Conservation (phyloP, 2,113 vertebrate genomes). For the Mugil cephalus region DNA sequence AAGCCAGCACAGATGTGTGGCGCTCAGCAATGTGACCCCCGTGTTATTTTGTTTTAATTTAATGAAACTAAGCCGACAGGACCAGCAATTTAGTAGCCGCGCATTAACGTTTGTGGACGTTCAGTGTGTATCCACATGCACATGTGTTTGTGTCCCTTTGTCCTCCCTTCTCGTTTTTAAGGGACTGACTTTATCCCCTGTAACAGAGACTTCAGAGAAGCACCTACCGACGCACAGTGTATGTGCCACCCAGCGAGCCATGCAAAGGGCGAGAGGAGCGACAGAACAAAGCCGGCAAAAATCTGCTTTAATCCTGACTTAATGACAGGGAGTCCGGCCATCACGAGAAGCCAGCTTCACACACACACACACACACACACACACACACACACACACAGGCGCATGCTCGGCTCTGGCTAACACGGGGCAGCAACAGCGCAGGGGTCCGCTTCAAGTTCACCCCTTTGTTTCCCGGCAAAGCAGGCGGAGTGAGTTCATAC, state of each 20-base stretch:
- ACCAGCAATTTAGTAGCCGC: slow-evolving; percentile 6
- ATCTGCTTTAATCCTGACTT: slow-evolving; percentile 67
- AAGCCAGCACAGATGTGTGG: slow-evolving; percentile 38
- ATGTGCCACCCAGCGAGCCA: slow-evolving; percentile 42
- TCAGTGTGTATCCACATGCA: slow-evolving; percentile 7
- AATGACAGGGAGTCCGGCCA: slow-evolving; percentile 42
- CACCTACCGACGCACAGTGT: slow-evolving; percentile 19
- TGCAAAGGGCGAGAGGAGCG: slow-evolving; percentile 25
- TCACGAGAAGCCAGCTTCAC: slow-evolving; percentile 27
- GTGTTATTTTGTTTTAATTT: slow-evolving; percentile 30
- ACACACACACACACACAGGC: slow-evolving; percentile 18
- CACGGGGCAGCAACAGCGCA: slow-evolving; percentile 22
- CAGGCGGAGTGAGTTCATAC: slow-evolving; percentile 42
- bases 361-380: slow-evolving; percentile 1
- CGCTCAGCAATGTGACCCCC: slow-evolving; percentile 43
- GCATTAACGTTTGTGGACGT: neutral
- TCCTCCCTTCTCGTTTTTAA: slow-evolving; percentile 16
- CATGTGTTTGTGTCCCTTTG: slow-evolving; percentile 21
- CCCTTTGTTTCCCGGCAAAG: slow-evolving; percentile 22
- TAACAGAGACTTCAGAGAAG: slow-evolving; percentile 31
- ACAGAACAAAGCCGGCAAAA: slow-evolving; percentile 64
- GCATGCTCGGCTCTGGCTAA: slow-evolving; percentile 13
- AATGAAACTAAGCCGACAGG: neutral
- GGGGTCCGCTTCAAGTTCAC: slow-evolving; percentile 24
- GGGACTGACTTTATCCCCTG: neutral